Base-by-base conservation (phyloP, 2,888 invertebrate species). In the Himalopsyche kuldschensis region DNA sequence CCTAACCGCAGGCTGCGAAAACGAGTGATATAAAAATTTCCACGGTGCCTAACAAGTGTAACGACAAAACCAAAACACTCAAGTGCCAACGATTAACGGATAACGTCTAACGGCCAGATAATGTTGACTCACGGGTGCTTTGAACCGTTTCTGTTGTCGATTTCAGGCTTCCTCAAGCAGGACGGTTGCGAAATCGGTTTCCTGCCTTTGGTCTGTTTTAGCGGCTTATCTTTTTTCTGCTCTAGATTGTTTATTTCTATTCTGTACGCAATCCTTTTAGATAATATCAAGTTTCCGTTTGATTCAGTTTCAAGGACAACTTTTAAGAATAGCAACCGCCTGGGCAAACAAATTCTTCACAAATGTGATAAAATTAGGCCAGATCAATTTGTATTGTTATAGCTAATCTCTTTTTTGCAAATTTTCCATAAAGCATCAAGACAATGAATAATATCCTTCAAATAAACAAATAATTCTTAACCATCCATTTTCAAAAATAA, bases 61-160 rank as follows among this genome's bases (percentile, higher is more conserved):
- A 69, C 69, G 69, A 69, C 69, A 69, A 69, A 69, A 69, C 27
- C 69, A 69, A 69, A 69, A 69, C 69, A 78, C 63, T 79, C 32
- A 35, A 75, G 69, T 80, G 77, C 69, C 79, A 75, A 80, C 75
- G 79, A 84, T 79, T 82, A 80, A 82, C 82, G 78, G 80, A 75
- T 84, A 82, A 69, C 77, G 48, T 78, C 41, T 41, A 78, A 47
- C 78, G 47, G 30, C 47, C 24, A 69, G 63, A 82, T 63, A 17
- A 75, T 41, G 76, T 76, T 85, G 85, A 85, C 63, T 83, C 85
- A 85, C 85, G 75, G 76, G 77, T 31, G 46, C 85, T 82, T 80
- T 85, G 84, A 82, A 84, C 84, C 85, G 84, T 85, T 79, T 78
- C 85, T 78, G 55, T 48, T 84, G 80, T 85, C 85, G 85, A 84